Conservation (phyloP, 2,888 invertebrate genomes). For the Drosophila kuntzei region DNA sequence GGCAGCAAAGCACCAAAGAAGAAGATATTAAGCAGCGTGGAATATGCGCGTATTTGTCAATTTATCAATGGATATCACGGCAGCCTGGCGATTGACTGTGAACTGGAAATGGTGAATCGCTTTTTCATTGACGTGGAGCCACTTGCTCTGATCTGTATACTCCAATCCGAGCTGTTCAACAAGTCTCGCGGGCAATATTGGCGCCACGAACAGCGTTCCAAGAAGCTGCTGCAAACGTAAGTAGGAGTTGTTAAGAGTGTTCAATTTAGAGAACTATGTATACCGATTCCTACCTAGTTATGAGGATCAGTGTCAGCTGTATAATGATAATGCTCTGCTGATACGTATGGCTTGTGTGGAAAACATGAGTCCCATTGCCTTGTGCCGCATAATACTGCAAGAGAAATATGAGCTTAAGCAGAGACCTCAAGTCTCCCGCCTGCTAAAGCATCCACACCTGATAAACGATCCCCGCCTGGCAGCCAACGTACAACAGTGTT, state of each 20-base stretch:
- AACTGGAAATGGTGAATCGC: constrained; percentile 87
- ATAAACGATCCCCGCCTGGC: constrained; percentile 80
- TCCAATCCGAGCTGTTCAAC: constrained; percentile 88
- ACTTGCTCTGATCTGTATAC: constrained; percentile 89
- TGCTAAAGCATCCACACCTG: constrained; percentile 82
- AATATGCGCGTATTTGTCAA: constrained; percentile 73
- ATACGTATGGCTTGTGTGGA: constrained; percentile 76
- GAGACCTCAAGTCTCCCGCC: constrained; percentile 74
- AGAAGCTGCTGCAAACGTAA: constrained; percentile 86
- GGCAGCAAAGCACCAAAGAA: constrained; percentile 30
- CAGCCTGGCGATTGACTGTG: constrained; percentile 88
- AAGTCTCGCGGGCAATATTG: constrained; percentile 88
- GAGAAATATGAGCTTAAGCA: constrained; percentile 76
- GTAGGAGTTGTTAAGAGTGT: constrained; percentile 7
- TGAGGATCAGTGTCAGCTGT: constrained; percentile 57
- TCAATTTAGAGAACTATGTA: not conserved
- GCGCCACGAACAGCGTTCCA: constrained; percentile 87
- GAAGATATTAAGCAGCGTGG: constrained; percentile 67
- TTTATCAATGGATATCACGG: constrained; percentile 87
- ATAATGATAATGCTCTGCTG: constrained; percentile 62
- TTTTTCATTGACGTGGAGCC: constrained; percentile 87
- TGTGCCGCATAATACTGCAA: constrained; percentile 81
- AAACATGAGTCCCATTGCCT: constrained; percentile 76
- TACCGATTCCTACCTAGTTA: constrained; percentile 53
- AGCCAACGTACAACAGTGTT: constrained; percentile 87